Conservation (phyloP, 2,797 vertebrate species). For the Bradypodion pumilum region DNA sequence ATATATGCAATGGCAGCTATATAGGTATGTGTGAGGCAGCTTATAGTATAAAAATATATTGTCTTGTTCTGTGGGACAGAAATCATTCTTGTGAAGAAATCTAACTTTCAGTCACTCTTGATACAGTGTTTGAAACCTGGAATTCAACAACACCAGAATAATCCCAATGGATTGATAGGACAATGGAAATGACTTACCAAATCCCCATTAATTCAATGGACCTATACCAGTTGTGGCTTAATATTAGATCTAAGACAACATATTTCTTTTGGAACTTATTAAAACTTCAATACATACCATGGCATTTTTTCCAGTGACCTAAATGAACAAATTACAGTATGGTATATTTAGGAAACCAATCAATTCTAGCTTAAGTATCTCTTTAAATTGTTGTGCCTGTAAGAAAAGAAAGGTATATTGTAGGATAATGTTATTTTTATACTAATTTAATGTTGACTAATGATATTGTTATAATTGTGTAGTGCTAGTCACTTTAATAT, state of each 20-base stretch:
- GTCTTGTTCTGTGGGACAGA: too few relatives aligned
- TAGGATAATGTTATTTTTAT: neutral
- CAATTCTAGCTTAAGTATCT: neutral
- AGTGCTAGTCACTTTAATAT: too few relatives aligned
- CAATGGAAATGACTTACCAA: too few relatives aligned
- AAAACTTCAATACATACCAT: neutral
- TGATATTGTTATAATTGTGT: neutral
- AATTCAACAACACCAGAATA: too few relatives aligned
- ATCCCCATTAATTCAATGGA: too few relatives aligned
- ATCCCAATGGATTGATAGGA: too few relatives aligned
- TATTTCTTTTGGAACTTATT: neutral
- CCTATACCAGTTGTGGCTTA: too few relatives aligned
- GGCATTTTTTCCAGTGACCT: neutral
- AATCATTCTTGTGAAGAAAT: neutral
- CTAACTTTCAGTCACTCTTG: neutral
- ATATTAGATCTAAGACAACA: neutral
- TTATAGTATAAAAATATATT: too few relatives aligned
- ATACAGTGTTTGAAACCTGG: neutral
- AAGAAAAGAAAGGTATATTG: neutral
- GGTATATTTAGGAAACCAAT: neutral
- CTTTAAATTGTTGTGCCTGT: neutral
- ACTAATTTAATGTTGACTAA: neutral
- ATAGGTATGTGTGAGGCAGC: too few relatives aligned
- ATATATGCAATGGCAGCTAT: too few relatives aligned
- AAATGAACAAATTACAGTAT: neutral